These are phyloP conservation scores for Peromyscus attwateri DNA, from an alignment of 2,797 vertebrate species.

Conservation along the genomic window DNA sequence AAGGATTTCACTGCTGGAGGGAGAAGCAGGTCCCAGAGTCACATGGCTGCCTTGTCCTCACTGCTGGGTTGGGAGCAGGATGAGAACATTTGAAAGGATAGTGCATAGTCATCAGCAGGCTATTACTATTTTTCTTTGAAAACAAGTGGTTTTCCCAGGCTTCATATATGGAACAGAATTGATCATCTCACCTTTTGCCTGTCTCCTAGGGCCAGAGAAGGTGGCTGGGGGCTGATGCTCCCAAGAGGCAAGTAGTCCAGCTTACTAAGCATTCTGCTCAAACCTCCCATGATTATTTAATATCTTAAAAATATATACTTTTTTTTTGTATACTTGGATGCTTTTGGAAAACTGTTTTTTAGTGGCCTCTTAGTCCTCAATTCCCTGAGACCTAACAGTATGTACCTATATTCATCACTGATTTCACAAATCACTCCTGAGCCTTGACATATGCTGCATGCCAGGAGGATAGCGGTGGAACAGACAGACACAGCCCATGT, in stretches of 20 bases:
- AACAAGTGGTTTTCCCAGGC: neutral
- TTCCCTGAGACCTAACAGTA: neutral
- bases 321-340: neutral
- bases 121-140: neutral
- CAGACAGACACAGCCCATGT: constrained; percentile 70
- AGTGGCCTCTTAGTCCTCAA: constrained; percentile 4
- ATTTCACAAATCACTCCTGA: neutral
- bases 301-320: neutral
- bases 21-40: neutral
- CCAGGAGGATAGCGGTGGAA: neutral
- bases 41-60: neutral
- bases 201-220: neutral
- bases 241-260: neutral
- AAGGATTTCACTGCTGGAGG: neutral
- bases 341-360: neutral
- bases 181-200: neutral
- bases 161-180: neutral
- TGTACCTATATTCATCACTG: neutral
- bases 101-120: neutral
- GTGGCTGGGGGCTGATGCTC: neutral
- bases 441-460: neutral
- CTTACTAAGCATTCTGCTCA: neutral
- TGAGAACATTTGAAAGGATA: neutral
- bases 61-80: neutral
- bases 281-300: neutral